These are phyloP conservation scores for Myiotriccus ornatus DNA, from an alignment of 2,797 vertebrate species.

Conservation along the genomic window DNA sequence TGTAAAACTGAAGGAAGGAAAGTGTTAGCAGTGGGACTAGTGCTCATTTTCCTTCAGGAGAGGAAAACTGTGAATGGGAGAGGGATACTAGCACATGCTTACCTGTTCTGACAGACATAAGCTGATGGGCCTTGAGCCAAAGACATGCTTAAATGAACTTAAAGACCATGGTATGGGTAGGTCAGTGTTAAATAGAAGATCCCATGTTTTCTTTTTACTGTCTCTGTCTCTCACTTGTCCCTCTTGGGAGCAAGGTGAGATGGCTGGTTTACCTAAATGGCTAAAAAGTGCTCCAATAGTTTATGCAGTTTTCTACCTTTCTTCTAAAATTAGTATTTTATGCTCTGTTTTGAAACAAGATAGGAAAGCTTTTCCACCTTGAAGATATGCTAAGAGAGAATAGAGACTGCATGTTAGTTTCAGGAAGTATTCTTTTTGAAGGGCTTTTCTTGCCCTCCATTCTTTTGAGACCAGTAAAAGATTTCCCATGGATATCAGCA, in stretches of 20 bases:
- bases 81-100: not conserved
- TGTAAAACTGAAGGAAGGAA: not conserved
- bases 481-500: not conserved
- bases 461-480: not conserved
- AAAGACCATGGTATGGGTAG: not conserved
- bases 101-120: not conserved
- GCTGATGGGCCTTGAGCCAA: not conserved
- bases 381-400: not conserved
- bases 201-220: not conserved
- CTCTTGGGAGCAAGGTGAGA: not conserved
- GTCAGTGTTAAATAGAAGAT: not conserved
- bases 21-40: not conserved
- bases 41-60: not conserved
- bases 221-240: not conserved
- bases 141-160: not conserved
- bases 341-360: not conserved
- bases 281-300: not conserved
- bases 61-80: not conserved
- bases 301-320: not conserved
- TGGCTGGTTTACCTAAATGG: not conserved
- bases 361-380: not conserved
- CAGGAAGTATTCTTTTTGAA: not conserved
- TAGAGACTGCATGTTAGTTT: not conserved
- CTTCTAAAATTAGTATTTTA: not conserved
- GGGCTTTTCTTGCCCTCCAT: not conserved